Percentiles rank a stretch among this genome's conserved stretches.
These are phyloP conservation scores for Oncopeltus fasciatus DNA, from an alignment of 1,140 invertebrate genomes.

Conservation along the genomic window DNA sequence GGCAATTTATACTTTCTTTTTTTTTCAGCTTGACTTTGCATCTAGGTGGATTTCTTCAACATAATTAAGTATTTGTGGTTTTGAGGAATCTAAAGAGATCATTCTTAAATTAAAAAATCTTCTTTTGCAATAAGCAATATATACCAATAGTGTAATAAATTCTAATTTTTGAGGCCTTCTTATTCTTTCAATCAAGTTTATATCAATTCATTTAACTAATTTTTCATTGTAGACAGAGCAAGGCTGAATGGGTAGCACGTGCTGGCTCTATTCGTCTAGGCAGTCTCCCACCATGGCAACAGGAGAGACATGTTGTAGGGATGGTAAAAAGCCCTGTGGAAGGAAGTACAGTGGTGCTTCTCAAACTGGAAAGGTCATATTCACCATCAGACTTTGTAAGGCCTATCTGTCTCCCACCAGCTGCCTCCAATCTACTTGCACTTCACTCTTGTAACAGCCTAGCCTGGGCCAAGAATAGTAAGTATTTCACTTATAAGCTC, in stretches of 20 bases:
- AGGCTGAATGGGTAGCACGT: constrained; percentile 67
- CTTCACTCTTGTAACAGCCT: constrained; percentile 57
- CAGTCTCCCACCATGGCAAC: constrained; percentile 70
- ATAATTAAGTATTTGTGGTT: too few relatives aligned
- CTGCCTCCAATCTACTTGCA: constrained; percentile 9
- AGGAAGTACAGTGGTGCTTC: constrained; percentile 65
- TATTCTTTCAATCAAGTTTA: too few relatives aligned
- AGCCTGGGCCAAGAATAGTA: constrained; percentile 65
- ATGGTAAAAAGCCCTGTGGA: constrained; percentile 81
- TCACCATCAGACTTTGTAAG: constrained; percentile 66
- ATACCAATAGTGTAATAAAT: too few relatives aligned
- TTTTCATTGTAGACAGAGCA: constrained; percentile 61
- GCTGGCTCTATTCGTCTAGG: constrained; percentile 61
- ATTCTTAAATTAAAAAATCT: too few relatives aligned
- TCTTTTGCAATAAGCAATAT: too few relatives aligned
- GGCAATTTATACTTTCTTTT: too few relatives aligned
- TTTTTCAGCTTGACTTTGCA: too few relatives aligned
- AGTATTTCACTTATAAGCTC: too few relatives aligned
- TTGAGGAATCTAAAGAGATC: too few relatives aligned
- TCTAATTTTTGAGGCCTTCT: too few relatives aligned
- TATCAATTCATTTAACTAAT: too few relatives aligned
- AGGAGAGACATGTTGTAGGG: constrained; percentile 66
- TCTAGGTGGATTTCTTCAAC: too few relatives aligned
- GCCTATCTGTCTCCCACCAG: constrained; percentile 56
- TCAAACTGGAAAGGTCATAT: constrained; percentile 62